These are phyloP conservation scores for Plotosus lineatus DNA, from an alignment of 2,113 vertebrate species.

Conservation along the genomic window DNA sequence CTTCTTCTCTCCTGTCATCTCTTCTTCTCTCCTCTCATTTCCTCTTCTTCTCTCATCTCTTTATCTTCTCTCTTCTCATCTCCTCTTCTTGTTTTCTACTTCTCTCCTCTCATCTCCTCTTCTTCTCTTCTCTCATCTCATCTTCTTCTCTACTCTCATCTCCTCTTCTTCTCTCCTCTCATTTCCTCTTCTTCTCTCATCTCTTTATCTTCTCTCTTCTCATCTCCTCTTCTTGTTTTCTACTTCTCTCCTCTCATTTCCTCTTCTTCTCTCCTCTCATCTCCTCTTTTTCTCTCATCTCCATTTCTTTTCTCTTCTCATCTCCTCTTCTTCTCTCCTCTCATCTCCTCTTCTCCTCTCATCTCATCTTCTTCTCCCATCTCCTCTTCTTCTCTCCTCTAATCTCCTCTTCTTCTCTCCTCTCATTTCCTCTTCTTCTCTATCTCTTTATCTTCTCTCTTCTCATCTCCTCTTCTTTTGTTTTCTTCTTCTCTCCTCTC, in stretches of 20 bases:
- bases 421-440: neutral
- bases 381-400: constrained; percentile 19
- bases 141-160: too few relatives aligned
- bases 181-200: neutral
- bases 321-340: neutral
- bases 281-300: neutral
- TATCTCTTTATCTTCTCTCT: constrained; percentile 27
- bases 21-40: neutral
- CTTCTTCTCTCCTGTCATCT: too few relatives aligned
- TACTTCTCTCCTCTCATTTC: constrained; percentile 15
- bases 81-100: neutral
- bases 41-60: constrained; percentile 4
- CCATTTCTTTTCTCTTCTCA: neutral
- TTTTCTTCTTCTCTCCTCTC: neutral
- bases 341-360: neutral
- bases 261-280: neutral
- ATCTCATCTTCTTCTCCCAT: neutral
- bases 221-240: constrained; percentile 8
- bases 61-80: neutral
- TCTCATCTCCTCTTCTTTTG: neutral
- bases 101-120: neutral
- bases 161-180: neutral
- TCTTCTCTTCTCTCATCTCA: neutral
- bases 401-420: constrained; percentile 14
- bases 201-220: neutral